Percentiles rank a stretch among this genome's conserved stretches.
phyloP scores from a whole-genome alignment of 2,113 vertebrate species.

The Haliaeetus leucogaster region DNA sequence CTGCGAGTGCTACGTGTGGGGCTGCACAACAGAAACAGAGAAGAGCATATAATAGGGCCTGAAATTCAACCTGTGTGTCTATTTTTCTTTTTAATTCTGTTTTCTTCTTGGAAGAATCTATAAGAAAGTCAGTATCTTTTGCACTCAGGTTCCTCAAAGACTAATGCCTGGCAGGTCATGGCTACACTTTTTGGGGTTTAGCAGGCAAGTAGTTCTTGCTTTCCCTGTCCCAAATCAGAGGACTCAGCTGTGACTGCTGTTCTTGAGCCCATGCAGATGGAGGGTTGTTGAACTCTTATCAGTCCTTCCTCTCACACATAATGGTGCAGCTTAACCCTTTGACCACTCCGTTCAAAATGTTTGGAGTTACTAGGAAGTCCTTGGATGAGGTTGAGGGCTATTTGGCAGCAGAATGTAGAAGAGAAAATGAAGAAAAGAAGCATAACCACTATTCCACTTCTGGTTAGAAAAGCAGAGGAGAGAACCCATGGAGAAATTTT shows the following conservation, averaged over 20 bases:
- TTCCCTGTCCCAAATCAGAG: neutral
- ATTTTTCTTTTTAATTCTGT: neutral
- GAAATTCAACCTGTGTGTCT: neutral
- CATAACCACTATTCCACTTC: neutral
- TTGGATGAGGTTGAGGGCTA: neutral
- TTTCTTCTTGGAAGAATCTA: neutral
- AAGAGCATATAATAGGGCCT: neutral
- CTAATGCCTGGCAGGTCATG: accelerated
- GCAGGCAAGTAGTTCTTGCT: neutral
- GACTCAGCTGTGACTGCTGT: neutral
- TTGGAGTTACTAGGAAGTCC: neutral
- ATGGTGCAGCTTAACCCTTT: neutral
- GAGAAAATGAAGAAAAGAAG: neutral
- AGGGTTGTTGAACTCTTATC: neutral
- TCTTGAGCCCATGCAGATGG: neutral
- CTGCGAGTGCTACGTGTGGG: neutral
- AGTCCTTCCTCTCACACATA: neutral
- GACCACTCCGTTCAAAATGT: neutral
- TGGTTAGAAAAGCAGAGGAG: neutral
- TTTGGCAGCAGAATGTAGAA: neutral
- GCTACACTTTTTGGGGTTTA: neutral
- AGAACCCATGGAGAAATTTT: neutral
- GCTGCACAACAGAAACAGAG: neutral
- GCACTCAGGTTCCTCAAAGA: neutral
- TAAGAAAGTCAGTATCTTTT: neutral